These are phyloP conservation scores for Pantherophis guttatus DNA, from an alignment of 2,113 vertebrate genomes.

Conservation along the genomic window DNA sequence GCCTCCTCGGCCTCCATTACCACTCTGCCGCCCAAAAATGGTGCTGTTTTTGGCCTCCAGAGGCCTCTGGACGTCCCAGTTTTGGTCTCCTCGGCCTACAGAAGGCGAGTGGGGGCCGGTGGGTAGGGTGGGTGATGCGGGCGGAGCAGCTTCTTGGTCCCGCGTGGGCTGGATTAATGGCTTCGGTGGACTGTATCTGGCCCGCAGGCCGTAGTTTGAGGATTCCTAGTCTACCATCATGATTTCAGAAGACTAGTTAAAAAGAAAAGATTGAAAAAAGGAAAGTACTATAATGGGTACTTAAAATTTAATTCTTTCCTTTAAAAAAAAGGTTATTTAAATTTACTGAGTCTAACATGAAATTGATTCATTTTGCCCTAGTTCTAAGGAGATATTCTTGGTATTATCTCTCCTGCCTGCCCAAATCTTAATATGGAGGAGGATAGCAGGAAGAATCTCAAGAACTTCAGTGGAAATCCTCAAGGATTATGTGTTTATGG, in stretches of 20 bases:
- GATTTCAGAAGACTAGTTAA: neutral
- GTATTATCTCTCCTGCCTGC: neutral
- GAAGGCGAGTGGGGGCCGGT: too few species aligned
- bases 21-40: too few species aligned
- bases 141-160: too few species aligned
- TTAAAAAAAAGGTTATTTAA: neutral
- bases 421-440: neutral
- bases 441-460: neutral
- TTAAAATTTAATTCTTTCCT: neutral
- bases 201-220: too few species aligned
- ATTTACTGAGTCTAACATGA: neutral
- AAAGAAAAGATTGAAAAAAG: neutral
- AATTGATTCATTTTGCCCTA: neutral
- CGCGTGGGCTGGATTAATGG: too few species aligned
- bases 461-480: neutral
- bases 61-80: too few species aligned
- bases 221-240: neutral
- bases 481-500: neutral
- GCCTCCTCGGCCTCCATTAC: too few species aligned
- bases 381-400: neutral
- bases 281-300: neutral
- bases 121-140: too few species aligned
- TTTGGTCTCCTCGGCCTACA: too few species aligned
- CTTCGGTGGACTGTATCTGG: too few species aligned
- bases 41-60: too few species aligned